These are phyloP conservation scores for Steromphala cineraria DNA, from an alignment of 2,888 invertebrate species.

Conservation along the genomic window DNA sequence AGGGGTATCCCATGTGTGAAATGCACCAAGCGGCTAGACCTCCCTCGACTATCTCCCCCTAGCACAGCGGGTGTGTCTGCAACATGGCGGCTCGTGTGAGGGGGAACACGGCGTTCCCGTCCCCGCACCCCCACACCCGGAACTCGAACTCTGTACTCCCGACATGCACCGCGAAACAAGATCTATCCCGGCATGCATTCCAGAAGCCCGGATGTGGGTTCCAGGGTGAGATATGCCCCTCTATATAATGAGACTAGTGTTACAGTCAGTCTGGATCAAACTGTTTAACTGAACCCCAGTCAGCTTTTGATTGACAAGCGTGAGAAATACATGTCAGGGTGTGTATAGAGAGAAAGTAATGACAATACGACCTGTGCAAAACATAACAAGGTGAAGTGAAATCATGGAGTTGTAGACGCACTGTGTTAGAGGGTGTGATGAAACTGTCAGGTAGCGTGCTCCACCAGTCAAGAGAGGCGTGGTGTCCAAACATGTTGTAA, in stretches of 20 bases:
- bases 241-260: background rate
- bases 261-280: background rate
- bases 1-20: too few relatives aligned
- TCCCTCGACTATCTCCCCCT: background rate
- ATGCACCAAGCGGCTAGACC: background rate
- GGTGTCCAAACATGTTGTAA: too few relatives aligned
- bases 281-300: background rate
- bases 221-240: background rate
- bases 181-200: background rate
- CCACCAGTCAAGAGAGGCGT: too few relatives aligned
- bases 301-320: background rate
- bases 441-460: too few relatives aligned
- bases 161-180: background rate
- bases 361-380: background rate
- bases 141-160: constrained; percentile 5
- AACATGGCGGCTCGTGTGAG: background rate
- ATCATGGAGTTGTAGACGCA: background rate
- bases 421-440: too few relatives aligned
- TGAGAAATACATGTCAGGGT: background rate
- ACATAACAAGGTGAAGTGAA: background rate
- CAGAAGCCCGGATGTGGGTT: background rate
- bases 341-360: background rate
- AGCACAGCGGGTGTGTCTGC: background rate
- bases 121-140: background rate
- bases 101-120: background rate